A percentile compares a stretch with the other conserved stretches of the same genome.
Evolutionary conservation across 2,797 vertebrate species (phyloP).

Genomic region (Enteromius anoplus): DNA sequence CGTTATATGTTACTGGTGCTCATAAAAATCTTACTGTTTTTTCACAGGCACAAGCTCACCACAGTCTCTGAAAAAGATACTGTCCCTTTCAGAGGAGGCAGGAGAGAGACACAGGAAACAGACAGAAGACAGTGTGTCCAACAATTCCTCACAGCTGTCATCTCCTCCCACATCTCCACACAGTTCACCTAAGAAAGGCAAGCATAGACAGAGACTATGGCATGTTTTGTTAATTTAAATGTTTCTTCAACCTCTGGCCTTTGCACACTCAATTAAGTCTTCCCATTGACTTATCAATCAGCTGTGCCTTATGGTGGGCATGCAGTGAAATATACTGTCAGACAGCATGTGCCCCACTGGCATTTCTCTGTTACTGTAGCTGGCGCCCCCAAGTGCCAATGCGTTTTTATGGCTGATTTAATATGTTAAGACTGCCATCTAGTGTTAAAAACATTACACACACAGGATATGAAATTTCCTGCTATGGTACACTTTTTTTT

Average conservation of each 20-base stretch:
- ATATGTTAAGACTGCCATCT: constrained; percentile 43
- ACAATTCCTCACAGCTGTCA: constrained; percentile 90
- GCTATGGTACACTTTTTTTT: background rate
- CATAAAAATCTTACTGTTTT: background rate
- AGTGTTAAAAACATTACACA: constrained; percentile 26
- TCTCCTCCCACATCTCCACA: constrained; percentile 96
- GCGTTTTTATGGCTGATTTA: constrained; percentile 1
- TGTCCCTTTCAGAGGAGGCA: constrained; percentile 95
- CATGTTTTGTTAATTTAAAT: background rate
- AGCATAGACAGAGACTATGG: constrained; percentile 40
- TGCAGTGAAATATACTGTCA: background rate
- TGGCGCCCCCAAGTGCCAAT: constrained; percentile 27
- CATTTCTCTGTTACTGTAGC: background rate
- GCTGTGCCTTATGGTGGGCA: constrained; percentile 65
- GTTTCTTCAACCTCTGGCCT: background rate
- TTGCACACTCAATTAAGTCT: background rate
- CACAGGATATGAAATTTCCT: background rate
- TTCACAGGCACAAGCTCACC: constrained; percentile 93
- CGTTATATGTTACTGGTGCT: background rate
- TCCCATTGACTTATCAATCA: background rate
- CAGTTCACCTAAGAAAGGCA: constrained; percentile 98
- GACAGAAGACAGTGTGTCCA: constrained; percentile 89
- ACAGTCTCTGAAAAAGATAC: constrained; percentile 98
- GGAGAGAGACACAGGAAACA: constrained; percentile 88
- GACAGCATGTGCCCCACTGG: background rate